Evolutionary conservation across 2,888 invertebrate species (phyloP).

Genomic region (Bimastos eiseni): DNA sequence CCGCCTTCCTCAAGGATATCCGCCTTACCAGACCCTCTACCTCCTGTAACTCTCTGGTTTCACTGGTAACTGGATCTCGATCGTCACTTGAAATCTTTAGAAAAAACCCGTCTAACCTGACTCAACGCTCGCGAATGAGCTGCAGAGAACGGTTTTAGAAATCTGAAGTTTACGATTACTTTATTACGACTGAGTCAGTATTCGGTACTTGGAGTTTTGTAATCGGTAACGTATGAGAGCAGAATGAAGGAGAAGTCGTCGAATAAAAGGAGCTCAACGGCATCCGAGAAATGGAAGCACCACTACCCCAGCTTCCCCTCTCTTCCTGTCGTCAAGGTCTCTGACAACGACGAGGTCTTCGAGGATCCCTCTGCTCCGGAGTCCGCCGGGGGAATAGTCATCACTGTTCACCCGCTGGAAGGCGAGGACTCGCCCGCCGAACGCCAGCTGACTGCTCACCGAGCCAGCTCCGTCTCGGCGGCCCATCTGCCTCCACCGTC

Average conservation of each 20-base stretch:
- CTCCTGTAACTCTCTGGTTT: too few species aligned
- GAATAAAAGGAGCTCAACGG: background rate
- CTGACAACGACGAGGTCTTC: slow-evolving; percentile 18
- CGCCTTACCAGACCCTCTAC: too few species aligned
- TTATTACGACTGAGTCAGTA: background rate
- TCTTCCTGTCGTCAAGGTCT: slow-evolving; percentile 16
- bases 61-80: too few species aligned
- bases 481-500: background rate
- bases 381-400: background rate
- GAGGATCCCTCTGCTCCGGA: background rate
- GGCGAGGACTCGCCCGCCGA: background rate
- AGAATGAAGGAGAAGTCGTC: slow-evolving; percentile 8
- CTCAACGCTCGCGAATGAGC: too few species aligned
- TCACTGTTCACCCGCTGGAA: background rate
- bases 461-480: background rate
- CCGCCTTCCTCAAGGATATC: too few species aligned
- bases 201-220: background rate
- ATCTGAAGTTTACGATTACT: too few species aligned
- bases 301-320: background rate
- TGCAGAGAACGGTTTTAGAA: too few species aligned
- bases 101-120: too few species aligned
- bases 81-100: too few species aligned
- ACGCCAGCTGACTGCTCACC: background rate
- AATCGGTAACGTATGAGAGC: background rate
- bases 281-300: background rate